Base-by-base conservation (phyloP, 2,113 vertebrate genomes). In the Polypterus bichir region DNA sequence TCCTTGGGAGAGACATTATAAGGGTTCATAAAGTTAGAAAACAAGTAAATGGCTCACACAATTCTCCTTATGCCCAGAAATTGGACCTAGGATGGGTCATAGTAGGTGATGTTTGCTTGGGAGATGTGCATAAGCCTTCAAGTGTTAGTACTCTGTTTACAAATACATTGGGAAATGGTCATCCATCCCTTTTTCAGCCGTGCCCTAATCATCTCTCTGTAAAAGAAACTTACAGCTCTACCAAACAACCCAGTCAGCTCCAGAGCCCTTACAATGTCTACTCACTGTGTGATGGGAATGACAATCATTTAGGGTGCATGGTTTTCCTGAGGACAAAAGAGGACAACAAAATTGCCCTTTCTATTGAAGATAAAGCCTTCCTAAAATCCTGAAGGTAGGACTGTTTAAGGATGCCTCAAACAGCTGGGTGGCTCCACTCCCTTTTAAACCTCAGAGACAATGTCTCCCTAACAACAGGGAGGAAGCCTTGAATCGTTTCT, bases 301-400 rank as follows among this genome's bases (percentile, higher is more conserved):
- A 58, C 3, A 45, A 58, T 44, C 5, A 45, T 45, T 5, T 45
- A 45, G 27, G 44, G 9, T 52, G 51, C 5, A 57, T 2, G 46
- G 56, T 45, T 44, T 58, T 58, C 44, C 56, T 45, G 56, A 44
- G 3, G 56, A 58, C 56, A 57, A 57, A 4, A 57, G 56, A 44
- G 3, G 56, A 58, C 56, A 57, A 57, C 44, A 57, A 57, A 45
- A 7, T 58, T 5, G 56, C 56, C 46, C 56, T 5, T 45, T 57
- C 56, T 45, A 57, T 57, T 27, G 56, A 57, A 57, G 56, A 57
- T 57, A 8, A 57, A 9, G 9, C 56, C 5, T 57, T 57, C 44
- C 56, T 57, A 57, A 45, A 45, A 57, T 57, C 3, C 44, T 57
- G 27, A 45, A 57, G 44, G 5, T 5, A 57, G 56, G 44, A 10